Evolutionary conservation across 2,888 invertebrate genomes (phyloP), one percentile per base, ranked within the genome.

Genomic region (Sarcophaga carnaria): DNA sequence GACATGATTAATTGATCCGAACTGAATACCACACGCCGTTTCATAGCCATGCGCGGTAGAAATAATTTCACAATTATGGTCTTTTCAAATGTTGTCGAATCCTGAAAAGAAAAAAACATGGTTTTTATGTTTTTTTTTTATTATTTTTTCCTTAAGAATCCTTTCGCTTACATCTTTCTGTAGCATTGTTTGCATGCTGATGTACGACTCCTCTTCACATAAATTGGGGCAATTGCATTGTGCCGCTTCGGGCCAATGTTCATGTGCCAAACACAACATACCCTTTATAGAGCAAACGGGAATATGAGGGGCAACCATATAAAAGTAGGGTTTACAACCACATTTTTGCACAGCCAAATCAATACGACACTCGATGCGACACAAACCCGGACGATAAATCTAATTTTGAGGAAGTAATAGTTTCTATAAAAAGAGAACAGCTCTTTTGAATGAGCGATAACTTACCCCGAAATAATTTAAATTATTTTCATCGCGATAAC

Each of bases 1-100:
- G 93, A 92, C 86, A 93, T 91, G 64, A 93, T 88, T 87, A 93
- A 82, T 85, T 93, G 93, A 89, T 93, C 93, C 27, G 90, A 90
- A 71, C 93, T 93, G 64, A 93, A 93, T 11, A 93, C 91, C 10
- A 93, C 92, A 25, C 91, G 90, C 3, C 92, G 90, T 69, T 90
- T 90, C 72, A 90, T 89, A 45, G 90, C 91, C 89, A 93, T 90
- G 82, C 90, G 90, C n/a, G 93, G 92, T 45, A 91, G 72, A 5
- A 88, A 89, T 60, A 91, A 85, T 47, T 90, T 89, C 1, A 92
- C 79, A 27, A 90, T 89, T 12, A 92, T 76, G 0, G 90, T 89
- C 4, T 90, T 90, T 76, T 91, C 91, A 54, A 91, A 91, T 80
- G 89, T 89, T 11, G 90, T 77, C 11, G 81, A 71, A 25, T 88